These are phyloP conservation scores for Oryzias dopingdopingensis DNA, from an alignment of 2,797 vertebrate species.

Conservation along the genomic window DNA sequence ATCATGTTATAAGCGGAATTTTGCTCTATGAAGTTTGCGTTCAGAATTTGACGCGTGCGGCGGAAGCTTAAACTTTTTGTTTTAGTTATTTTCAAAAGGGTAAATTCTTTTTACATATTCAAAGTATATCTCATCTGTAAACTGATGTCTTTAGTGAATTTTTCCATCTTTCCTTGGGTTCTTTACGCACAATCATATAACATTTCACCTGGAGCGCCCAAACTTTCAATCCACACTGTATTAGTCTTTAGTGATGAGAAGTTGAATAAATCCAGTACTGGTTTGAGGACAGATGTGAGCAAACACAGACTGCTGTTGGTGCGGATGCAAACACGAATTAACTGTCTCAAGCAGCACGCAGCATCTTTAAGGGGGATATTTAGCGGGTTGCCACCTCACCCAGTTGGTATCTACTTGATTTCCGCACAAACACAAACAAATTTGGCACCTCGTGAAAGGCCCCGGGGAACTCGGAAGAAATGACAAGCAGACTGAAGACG, in stretches of 20 bases:
- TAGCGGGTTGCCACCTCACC: slow-evolving; percentile 48
- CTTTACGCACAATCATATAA: too few relatives aligned
- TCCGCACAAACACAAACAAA: slow-evolving; percentile 28
- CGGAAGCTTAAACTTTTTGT: too few relatives aligned
- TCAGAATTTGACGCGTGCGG: too few relatives aligned
- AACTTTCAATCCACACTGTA: not conserved
- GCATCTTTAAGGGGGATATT: slow-evolving; percentile 45
- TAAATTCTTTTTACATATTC: too few relatives aligned
- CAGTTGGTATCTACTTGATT: slow-evolving; percentile 33
- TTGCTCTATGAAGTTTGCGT: too few relatives aligned
- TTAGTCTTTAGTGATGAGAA: not conserved
- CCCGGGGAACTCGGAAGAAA: slow-evolving; percentile 36
- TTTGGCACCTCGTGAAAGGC: slow-evolving; percentile 33
- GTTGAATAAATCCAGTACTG: not conserved
- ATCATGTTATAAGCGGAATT: too few relatives aligned
- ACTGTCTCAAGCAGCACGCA: slow-evolving; percentile 39
- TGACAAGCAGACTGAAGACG: slow-evolving; percentile 40
- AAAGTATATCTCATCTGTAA: too few relatives aligned
- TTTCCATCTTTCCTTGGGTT: too few relatives aligned
- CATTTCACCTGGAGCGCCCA: too few relatives aligned
- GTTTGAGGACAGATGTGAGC: slow-evolving; percentile 12
- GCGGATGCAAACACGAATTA: slow-evolving; percentile 11
- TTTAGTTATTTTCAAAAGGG: too few relatives aligned
- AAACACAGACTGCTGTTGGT: slow-evolving; percentile 27
- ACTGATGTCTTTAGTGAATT: too few relatives aligned